Base-by-base conservation (phyloP, 2,888 invertebrate species). In the Limnephilus rhombicus region DNA sequence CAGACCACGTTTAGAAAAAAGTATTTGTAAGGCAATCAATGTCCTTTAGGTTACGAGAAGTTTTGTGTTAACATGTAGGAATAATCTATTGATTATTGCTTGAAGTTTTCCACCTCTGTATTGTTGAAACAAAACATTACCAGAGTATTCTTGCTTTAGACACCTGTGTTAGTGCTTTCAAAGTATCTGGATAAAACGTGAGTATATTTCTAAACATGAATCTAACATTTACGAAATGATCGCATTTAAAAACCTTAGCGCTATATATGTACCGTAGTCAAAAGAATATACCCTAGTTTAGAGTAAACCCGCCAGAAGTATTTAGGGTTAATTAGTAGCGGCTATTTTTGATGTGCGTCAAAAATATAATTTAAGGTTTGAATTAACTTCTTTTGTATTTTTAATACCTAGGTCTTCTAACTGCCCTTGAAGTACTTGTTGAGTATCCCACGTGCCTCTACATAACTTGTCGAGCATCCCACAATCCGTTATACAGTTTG, bases 181-280 rank as follows among this genome's bases (percentile, higher is more conserved):
- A 83, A 37, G 18, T 37, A 83, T 37, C 37, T 83, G 34, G 37
- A 37, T 34, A 83, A 37, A 83, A 37, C 83, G 37, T 37, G 29
- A 82, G 34, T 82, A 34, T 34, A 31, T 34, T 34, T 34, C 34
- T 34, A 24, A 31, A 34, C 34, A 34, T 82, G 82, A 31, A 31
- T 31, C 15, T 31, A 82, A 82, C 31, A 34, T 34, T 82, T 82
- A 34, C 34, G 29, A 34, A 85, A 37, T 85, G 68, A 29, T 45
- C 86, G 45, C 86, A 86, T 86, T 86, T 86, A 86, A 45, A 86
- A 41, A 87, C 87, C 53, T 53, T 53, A 24, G 88, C 88, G 88
- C 88, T 89, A 89, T 80, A 80, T 80, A 80, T 80, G 88, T 89
- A 89, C 88, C 88, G 31, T 31, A 87, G 88, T 87, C 53, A 53